Base-by-base conservation (phyloP, 2,888 invertebrate species). In the Mellilla xanthometata region DNA sequence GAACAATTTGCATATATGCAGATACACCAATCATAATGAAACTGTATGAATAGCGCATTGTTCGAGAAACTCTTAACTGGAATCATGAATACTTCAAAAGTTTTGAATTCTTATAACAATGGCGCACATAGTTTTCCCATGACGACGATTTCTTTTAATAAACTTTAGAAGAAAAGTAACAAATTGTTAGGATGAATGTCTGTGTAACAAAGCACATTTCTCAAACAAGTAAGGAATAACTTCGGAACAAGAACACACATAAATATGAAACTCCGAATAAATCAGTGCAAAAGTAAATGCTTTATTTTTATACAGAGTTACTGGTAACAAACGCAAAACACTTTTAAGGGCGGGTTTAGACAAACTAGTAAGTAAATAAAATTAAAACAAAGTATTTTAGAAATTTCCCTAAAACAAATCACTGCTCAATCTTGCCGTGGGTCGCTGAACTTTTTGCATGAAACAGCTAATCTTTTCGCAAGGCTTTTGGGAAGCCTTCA, bases 31-130 rank as follows among this genome's bases (percentile, higher is more conserved):
- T 40, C 35, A 30, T 24, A 19, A 31, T 26, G 38, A 28, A 27
- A 45, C 33, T 12, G 38, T 11, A 52, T 54, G 50, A 54, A 56
- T 51, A 41, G 39, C 2, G 49, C 52, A 54, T 54, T 54, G 53
- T 54, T 50, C 23, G 4, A 33, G 22, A 19, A 15, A n/a, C n/a
- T 12, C n/a, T 51, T 39, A 29, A 29, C 29, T 33, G 42, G 38
- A 46, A 46, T 41, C 31, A 39, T 45, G 39, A 33, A 32, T 26
- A 6, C 15, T 19, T 19, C 15, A 30, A 35, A 48, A 45, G 42
- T 40, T 50, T 49, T 54, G 26, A 22, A 38, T 13, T 38, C 34
- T 43, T 34, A 31, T 42, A 47, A 54, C 54, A 56, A 54, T 58
- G 33, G 44, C 24, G 6, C 33, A 36, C 39, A 40, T 42, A 44